Conservation (phyloP, 1,140 invertebrate genomes). For the Schmidtea mediterranea region DNA sequence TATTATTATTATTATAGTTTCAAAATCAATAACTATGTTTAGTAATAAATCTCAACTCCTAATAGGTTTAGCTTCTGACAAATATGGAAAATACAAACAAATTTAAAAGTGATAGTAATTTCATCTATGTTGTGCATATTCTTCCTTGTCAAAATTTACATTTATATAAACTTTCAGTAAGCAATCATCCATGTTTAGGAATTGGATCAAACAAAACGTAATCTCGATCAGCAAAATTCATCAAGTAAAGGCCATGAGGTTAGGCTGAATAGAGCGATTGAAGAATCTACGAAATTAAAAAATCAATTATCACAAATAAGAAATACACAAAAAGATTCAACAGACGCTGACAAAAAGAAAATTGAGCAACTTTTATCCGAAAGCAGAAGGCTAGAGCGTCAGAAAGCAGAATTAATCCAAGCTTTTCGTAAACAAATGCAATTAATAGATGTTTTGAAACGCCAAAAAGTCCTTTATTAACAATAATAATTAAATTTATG, state of each 20-base stretch:
- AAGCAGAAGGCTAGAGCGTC: conserved; percentile 16
- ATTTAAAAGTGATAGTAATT: too few species aligned
- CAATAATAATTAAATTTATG: neutral
- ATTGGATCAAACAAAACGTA: conserved; percentile 19
- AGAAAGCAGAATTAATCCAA: conserved; percentile 27
- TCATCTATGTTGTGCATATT: too few species aligned
- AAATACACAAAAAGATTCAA: too few species aligned
- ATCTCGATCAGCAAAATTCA: conserved; percentile 19
- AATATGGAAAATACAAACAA: neutral
- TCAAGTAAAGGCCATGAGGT: conserved; percentile 23
- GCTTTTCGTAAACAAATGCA: conserved; percentile 30
- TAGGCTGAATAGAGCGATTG: conserved; percentile 22
- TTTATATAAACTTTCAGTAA: neutral
- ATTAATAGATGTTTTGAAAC: conserved; percentile 27
- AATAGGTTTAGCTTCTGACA: too few species aligned
- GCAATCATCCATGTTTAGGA: conserved; percentile 14
- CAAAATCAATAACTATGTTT: too few species aligned
- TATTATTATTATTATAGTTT: too few species aligned
- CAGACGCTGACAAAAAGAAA: too few species aligned
- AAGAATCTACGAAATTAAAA: conserved; percentile 26
- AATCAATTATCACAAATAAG: conserved; percentile 13
- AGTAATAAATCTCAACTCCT: too few species aligned
- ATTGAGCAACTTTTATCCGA: neutral
- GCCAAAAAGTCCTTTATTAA: conserved; percentile 21
- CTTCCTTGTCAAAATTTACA: too few species aligned